These are phyloP conservation scores for Salmo trutta DNA, from an alignment of 2,797 vertebrate genomes.

Conservation along the genomic window DNA sequence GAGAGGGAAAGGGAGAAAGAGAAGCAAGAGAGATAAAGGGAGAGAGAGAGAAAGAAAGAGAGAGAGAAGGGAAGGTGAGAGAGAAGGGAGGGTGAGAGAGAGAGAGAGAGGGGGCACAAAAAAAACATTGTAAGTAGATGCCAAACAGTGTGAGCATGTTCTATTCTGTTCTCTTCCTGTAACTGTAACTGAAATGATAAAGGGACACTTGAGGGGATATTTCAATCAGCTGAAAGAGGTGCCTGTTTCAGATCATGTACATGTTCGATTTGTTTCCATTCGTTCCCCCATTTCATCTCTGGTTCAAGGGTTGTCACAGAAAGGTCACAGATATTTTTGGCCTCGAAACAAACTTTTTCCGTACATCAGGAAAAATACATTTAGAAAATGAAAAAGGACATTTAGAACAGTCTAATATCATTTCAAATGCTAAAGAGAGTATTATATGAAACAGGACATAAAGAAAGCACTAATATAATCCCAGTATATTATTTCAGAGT, in stretches of 20 bases:
- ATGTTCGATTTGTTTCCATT: constrained; percentile 5
- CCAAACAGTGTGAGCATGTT: constrained; percentile 21
- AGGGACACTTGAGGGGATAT: constrained; percentile 20
- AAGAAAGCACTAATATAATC: too few species aligned
- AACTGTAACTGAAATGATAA: constrained; percentile 23
- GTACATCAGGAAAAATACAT: not conserved
- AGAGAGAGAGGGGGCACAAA: constrained; percentile 27
- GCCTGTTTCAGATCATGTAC: not conserved
- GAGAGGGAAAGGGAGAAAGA: not conserved
- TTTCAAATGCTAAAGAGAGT: not conserved
- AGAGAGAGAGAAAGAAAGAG: constrained; percentile 3
- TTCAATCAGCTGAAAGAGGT: not conserved
- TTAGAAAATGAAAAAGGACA: not conserved
- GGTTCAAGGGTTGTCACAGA: constrained; percentile 20
- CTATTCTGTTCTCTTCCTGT: not conserved
- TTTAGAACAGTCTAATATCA: not conserved
- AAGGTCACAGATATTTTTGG: constrained; percentile 28
- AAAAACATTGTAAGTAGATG: constrained; percentile 29
- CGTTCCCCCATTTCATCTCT: constrained; percentile 5
- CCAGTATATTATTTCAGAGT: too few species aligned
- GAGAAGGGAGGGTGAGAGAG: too few species aligned
- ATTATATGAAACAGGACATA: too few species aligned
- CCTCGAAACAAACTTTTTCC: constrained; percentile 11
- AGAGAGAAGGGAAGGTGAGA: not conserved
- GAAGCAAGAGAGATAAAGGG: constrained; percentile 22